These are phyloP conservation scores for Marcusenius ussheri DNA, from an alignment of 2,113 vertebrate species.

Conservation along the genomic window DNA sequence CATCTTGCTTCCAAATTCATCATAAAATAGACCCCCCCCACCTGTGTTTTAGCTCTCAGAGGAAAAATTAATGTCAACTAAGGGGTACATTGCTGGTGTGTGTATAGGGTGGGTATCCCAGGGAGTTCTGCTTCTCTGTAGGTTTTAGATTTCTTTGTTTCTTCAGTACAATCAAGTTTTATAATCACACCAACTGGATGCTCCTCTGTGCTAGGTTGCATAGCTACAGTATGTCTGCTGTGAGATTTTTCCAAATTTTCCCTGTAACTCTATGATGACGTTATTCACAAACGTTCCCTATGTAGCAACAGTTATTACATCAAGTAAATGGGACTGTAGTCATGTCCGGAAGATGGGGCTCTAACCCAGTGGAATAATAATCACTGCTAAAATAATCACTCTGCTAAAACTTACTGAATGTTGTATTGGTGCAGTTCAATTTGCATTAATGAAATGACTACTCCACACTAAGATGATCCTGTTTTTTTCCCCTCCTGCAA, in stretches of 20 bases:
- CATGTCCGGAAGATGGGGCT: neutral
- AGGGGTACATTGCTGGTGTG: neutral
- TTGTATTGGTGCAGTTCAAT: neutral
- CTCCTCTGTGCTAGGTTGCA: neutral
- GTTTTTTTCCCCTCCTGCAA: neutral
- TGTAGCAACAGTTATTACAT: neutral
- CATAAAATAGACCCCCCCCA: neutral
- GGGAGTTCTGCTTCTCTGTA: neutral
- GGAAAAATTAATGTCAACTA: neutral
- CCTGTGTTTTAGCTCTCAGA: neutral
- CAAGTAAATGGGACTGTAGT: neutral
- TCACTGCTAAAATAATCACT: neutral
- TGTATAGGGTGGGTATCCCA: neutral
- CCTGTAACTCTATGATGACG: neutral
- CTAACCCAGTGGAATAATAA: neutral
- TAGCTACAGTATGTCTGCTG: neutral
- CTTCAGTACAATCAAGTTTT: neutral
- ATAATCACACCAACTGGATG: neutral
- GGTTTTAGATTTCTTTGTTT: neutral
- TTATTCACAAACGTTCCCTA: neutral
- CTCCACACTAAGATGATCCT: neutral
- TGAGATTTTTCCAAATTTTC: neutral
- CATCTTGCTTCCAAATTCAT: conserved; percentile 27
- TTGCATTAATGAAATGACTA: neutral
- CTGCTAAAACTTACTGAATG: neutral